phyloP scores from a whole-genome alignment of 1,140 invertebrate genomes.

The Temnothorax nylanderi region DNA sequence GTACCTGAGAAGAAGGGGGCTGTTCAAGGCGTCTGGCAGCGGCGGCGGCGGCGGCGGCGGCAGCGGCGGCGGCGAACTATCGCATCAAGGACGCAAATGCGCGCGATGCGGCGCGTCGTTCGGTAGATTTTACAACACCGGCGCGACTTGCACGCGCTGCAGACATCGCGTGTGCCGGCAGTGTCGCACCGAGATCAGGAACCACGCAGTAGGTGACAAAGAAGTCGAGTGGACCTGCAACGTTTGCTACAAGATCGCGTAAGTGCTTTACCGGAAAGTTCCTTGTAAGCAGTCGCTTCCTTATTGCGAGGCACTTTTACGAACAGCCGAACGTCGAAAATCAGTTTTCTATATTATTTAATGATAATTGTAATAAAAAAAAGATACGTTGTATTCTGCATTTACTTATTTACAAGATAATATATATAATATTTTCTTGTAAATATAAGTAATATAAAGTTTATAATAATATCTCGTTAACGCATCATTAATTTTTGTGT shows the following conservation, averaged over 20 bases:
- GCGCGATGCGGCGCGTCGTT: constrained; percentile 90
- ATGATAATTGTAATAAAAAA: neutral
- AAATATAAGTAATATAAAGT: too few relatives aligned
- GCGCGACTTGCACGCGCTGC: constrained; percentile 90
- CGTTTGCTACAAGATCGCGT: constrained; percentile 92
- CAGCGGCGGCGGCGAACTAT: constrained; percentile 73
- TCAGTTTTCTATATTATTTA: neutral
- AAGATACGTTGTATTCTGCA: neutral
- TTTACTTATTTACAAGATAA: neutral
- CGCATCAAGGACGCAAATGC: constrained; percentile 87
- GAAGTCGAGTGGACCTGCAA: constrained; percentile 91
- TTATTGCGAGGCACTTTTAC: too few relatives aligned
- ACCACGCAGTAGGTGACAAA: constrained; percentile 75
- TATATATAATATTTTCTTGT: too few relatives aligned
- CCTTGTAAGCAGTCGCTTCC: too few relatives aligned
- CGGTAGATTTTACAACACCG: constrained; percentile 91
- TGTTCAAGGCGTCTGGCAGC: constrained; percentile 82
- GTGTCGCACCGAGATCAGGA: constrained; percentile 88
- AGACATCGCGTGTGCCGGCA: constrained; percentile 90
- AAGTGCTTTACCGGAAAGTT: constrained; percentile 79
- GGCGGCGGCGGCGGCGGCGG: constrained; percentile 34
- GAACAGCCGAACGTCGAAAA: neutral
- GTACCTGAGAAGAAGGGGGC: constrained; percentile 87
- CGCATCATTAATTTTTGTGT: neutral
- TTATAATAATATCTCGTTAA: neutral